A percentile compares a stretch with the other conserved stretches of the same genome.
Conservation (phyloP, 2,113 vertebrate genomes). For the Pogona vitticeps region DNA sequence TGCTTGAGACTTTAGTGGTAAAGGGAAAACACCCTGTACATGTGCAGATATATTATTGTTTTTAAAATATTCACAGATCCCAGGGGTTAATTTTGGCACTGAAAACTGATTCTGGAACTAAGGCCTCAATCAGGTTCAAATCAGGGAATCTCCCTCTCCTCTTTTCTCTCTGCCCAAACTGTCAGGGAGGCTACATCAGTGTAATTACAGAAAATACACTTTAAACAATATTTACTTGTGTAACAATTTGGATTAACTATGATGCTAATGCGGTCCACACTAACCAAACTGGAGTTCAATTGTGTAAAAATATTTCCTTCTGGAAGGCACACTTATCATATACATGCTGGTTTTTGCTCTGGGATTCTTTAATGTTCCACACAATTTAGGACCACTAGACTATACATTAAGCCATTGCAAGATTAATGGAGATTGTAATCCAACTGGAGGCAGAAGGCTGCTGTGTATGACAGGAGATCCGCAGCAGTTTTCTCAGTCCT, state of each 20-base stretch:
- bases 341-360: too few relatives aligned
- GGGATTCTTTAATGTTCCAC: background rate
- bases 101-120: background rate
- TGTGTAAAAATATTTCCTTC: background rate
- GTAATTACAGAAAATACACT: background rate
- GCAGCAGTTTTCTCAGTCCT: background rate
- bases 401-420: background rate
- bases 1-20: background rate
- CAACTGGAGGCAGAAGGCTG: background rate
- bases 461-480: background rate
- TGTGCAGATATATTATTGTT: background rate
- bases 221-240: background rate
- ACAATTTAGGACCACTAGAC: background rate
- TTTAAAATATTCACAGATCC: background rate
- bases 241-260: background rate
- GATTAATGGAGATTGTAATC: background rate
- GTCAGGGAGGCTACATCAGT: too few relatives aligned
- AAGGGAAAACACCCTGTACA: background rate
- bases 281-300: background rate
- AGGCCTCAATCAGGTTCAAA: background rate
- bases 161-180: too few relatives aligned
- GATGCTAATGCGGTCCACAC: background rate
- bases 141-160: background rate
- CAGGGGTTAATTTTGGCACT: background rate
- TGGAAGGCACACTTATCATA: background rate